A percentile compares a stretch with the other conserved stretches of the same genome.
Conservation (phyloP, 2,797 vertebrate species). For the Hydrophis major region DNA sequence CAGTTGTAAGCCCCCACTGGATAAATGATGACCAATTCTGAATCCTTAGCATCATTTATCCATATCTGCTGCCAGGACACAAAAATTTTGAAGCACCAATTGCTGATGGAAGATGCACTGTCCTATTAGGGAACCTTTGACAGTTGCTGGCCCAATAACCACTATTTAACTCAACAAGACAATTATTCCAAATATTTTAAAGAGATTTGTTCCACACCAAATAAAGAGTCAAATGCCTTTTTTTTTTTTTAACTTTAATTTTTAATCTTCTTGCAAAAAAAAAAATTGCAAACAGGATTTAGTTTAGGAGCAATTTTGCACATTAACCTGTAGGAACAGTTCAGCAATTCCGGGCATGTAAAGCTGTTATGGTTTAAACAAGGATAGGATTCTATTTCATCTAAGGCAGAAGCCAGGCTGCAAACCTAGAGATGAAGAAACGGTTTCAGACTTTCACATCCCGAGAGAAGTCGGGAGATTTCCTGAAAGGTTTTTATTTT, state of each 20-base stretch:
- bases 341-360: neutral
- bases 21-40: neutral
- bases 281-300: neutral
- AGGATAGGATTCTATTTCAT: slow-evolving; percentile 44
- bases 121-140: neutral
- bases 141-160: neutral
- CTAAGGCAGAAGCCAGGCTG: slow-evolving; percentile 73
- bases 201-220: neutral
- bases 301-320: neutral
- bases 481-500: slow-evolving; percentile 77
- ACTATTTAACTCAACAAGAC: neutral
- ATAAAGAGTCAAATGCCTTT: neutral
- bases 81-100: neutral
- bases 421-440: slow-evolving; percentile 69
- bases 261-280: slow-evolving; percentile 5
- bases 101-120: neutral
- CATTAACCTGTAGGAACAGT: rapidly evolving
- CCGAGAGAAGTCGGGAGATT: slow-evolving; percentile 3
- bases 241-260: neutral
- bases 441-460: slow-evolving; percentile 43
- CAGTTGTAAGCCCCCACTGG: neutral
- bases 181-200: neutral
- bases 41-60: neutral
- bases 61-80: neutral
- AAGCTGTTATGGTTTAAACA: neutral